Conservation (phyloP, 2,113 vertebrate genomes). For the Azemiops feae region DNA sequence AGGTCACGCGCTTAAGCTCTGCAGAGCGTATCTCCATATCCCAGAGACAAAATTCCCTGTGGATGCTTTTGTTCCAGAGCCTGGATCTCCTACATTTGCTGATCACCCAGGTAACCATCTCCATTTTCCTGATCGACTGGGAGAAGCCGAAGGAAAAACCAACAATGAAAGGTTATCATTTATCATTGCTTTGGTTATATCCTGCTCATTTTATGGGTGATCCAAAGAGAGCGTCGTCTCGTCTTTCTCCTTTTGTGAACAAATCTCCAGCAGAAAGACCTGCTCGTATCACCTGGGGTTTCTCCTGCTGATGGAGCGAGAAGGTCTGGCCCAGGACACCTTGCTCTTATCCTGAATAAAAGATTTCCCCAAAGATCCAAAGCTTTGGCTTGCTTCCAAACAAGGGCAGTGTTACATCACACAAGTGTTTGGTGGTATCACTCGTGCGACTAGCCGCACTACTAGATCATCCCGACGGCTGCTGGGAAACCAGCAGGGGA, state of each 20-base stretch:
- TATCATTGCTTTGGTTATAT: background rate
- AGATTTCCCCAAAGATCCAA: background rate
- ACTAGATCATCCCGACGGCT: background rate
- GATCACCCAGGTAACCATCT: slow-evolving; percentile 25
- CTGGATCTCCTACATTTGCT: slow-evolving; percentile 42
- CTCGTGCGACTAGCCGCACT: slow-evolving; percentile 8
- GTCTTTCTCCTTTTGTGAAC: background rate
- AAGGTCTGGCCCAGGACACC: background rate
- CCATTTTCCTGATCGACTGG: slow-evolving; percentile 41
- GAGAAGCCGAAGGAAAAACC: slow-evolving; percentile 41
- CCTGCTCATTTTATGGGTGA: background rate
- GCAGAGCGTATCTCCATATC: background rate
- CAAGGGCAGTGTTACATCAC: background rate
- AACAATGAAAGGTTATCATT: background rate
- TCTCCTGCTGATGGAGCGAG: too few relatives aligned
- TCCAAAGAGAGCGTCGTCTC: background rate
- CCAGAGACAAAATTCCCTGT: background rate
- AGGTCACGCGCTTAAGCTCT: background rate
- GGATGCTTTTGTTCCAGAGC: slow-evolving; percentile 14
- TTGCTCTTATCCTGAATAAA: background rate
- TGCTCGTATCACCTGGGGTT: background rate
- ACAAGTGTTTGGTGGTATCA: background rate
- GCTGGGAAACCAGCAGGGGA: slow-evolving; percentile 24
- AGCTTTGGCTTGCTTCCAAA: accelerated
- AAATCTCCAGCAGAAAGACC: background rate